Evolutionary conservation across 2,113 vertebrate genomes (phyloP), one percentile per base, ranked within the genome.

Genomic region (Macquaria ambigua): DNA sequence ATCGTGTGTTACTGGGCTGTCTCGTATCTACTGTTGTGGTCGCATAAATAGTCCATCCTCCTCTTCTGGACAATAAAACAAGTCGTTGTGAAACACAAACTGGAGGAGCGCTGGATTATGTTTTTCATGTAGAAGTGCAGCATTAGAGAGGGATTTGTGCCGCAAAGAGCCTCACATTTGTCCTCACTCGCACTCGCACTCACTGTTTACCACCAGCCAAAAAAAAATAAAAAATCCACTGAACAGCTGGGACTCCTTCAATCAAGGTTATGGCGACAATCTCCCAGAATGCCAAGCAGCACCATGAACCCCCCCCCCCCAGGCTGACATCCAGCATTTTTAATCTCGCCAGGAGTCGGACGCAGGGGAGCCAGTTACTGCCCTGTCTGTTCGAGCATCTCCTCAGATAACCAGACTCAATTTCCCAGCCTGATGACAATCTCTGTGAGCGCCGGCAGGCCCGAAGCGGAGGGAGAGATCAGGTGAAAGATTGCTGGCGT

Each of bases 241-340:
- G 23, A 89, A 88, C 87, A 89, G 78, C 86, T 89, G 76, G 82
- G 79, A 56, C 64, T 87, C 71, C 74, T 86, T 89, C 82, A 81
- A 50, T 89, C 86, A 91, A 90, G 90, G 84, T 87, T 84, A 86
- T 21, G 8, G 64, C 23, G 3, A 69, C 53, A 76, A 79, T 89
- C 66, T 86, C 87, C 82, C 86, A 89, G 74, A 93, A 88, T 89
- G 86, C 75, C 39, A 12, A 4, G 16, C 50, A 64, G 52, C 23
- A 4, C 28, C 55, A 28, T 66, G 59, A 74, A 81, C 50, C 82
- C 37, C 50, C 39, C 39, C 39, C 39, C 1, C 5, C n/a, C 25
- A 50, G 90, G 75, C 81, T 58, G 72, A 77, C 46, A 3, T 77
- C 85, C 79, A 81, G 62, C 68, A 78, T 74, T 62, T 90, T 53